Percentiles rank a stretch among this genome's conserved stretches.
Conservation (phyloP, 53 echinoderm and acorn worm genomes). For the Antedon mediterranea region DNA sequence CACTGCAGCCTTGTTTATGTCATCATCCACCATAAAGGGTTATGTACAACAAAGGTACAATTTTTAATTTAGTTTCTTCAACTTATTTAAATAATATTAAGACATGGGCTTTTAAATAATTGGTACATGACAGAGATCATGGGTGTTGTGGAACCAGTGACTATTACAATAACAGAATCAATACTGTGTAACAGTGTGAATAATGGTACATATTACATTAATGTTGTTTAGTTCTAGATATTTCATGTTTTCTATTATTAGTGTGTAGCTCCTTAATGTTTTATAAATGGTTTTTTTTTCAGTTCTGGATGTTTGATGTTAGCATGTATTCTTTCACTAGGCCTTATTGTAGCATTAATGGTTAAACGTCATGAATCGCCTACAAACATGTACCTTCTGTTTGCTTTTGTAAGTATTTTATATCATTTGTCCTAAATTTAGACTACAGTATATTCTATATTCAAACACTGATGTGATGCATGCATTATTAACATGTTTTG, state of each 20-base stretch:
- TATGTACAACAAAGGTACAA: slow-evolving; percentile 80
- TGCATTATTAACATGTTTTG: neutral
- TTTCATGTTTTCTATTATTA: neutral
- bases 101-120: no score
- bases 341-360: slow-evolving; percentile 60
- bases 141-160: no score
- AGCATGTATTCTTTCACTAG: slow-evolving; percentile 54
- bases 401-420: slow-evolving; percentile 61
- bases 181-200: no score
- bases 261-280: neutral
- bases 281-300: slow-evolving; percentile 3
- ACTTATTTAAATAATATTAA: no score
- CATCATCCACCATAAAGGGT: slow-evolving; percentile 37
- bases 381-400: slow-evolving; percentile 66
- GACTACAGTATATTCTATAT: neutral
- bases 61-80: no score
- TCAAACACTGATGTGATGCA: neutral
- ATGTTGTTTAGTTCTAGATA: neutral
- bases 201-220: neutral
- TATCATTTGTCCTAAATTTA: no score
- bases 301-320: slow-evolving; percentile 76
- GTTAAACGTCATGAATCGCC: slow-evolving; percentile 73
- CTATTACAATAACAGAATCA: no score
- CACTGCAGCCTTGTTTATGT: slow-evolving; percentile 74
- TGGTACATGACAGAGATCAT: no score